Conservation (phyloP, 2,113 vertebrate genomes). For the Loxodonta africana region DNA sequence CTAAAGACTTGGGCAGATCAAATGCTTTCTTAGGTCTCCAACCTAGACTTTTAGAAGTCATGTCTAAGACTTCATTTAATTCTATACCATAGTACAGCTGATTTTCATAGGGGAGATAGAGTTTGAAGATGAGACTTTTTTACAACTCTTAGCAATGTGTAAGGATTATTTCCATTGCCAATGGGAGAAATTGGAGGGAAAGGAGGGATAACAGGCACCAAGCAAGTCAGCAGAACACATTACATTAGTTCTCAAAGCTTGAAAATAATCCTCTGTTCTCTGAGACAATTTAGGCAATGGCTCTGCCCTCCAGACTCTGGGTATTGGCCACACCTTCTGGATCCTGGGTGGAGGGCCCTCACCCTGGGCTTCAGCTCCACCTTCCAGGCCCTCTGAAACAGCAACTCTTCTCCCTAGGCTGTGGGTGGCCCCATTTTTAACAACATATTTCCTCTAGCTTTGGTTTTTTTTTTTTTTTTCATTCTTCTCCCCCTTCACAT, state of each 20-base stretch:
- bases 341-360: too few relatives aligned
- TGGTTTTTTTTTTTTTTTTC: background rate
- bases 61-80: background rate
- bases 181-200: too few relatives aligned
- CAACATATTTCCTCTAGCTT: background rate
- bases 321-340: too few relatives aligned
- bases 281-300: too few relatives aligned
- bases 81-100: background rate
- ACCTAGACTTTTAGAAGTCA: constrained; percentile 10
- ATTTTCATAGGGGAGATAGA: background rate
- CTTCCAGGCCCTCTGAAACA: too few relatives aligned
- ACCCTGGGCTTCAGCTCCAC: too few relatives aligned
- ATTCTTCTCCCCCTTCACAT: background rate
- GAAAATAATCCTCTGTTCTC: too few relatives aligned
- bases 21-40: background rate
- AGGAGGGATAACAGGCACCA: too few relatives aligned
- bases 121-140: background rate
- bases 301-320: too few relatives aligned
- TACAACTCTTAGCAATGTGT: background rate
- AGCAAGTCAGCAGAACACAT: too few relatives aligned
- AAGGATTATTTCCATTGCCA: background rate
- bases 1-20: background rate
- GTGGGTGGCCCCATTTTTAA: background rate
- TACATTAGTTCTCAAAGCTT: too few relatives aligned
- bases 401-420: too few relatives aligned